phyloP scores from a whole-genome alignment of 2,888 invertebrate genomes.

The Oligia fasciuncula region DNA sequence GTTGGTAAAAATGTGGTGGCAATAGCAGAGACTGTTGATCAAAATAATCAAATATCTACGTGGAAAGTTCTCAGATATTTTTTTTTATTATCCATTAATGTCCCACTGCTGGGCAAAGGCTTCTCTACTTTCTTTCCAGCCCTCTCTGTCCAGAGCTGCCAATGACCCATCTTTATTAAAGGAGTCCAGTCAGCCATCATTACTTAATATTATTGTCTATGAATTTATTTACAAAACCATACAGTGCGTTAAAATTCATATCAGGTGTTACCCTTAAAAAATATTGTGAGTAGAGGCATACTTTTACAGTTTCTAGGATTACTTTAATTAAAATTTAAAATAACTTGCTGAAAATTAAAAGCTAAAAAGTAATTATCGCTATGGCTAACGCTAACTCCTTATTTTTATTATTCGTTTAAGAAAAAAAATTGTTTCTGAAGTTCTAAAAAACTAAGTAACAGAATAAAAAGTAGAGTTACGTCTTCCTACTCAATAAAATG shows the following conservation, averaged over 20 bases:
- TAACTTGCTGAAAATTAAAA: background rate
- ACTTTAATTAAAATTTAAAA: background rate
- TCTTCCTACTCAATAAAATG: conserved; percentile 7
- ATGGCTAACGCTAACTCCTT: background rate
- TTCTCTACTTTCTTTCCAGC: background rate
- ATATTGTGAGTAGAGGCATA: background rate
- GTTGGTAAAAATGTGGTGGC: conserved; percentile 3
- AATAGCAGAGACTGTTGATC: background rate
- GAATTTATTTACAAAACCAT: background rate
- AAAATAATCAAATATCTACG: background rate
- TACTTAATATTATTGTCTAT: background rate
- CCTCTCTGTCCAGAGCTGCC: background rate
- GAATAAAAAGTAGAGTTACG: background rate
- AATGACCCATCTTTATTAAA: background rate
- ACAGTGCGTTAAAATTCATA: background rate
- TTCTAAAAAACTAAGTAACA: background rate
- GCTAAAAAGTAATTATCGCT: background rate
- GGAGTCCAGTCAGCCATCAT: no score
- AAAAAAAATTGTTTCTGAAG: no score
- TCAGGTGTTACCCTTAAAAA: background rate
- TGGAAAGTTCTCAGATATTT: background rate
- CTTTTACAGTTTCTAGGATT: background rate
- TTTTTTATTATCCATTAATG: background rate
- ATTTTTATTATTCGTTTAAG: background rate
- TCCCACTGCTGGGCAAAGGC: background rate